These are phyloP conservation scores for Rachycentron canadum DNA, from an alignment of 2,797 vertebrate species.

Conservation along the genomic window DNA sequence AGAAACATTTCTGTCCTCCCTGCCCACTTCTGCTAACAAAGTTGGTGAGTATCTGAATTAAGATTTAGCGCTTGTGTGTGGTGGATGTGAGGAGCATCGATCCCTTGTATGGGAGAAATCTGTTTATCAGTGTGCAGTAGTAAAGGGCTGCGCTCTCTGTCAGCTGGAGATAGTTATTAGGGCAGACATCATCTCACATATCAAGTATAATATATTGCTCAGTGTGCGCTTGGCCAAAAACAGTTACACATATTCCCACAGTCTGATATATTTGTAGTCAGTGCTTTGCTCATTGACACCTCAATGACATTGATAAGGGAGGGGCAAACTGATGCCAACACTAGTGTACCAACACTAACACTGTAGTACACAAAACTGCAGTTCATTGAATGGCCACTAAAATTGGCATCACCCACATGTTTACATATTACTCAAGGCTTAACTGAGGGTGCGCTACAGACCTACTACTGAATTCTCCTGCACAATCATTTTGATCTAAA, in stretches of 20 bases:
- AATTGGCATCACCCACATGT: too few relatives aligned
- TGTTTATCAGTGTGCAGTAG: not conserved
- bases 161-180: not conserved
- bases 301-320: not conserved
- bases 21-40: not conserved
- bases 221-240: not conserved
- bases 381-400: too few relatives aligned
- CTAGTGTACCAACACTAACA: too few relatives aligned
- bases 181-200: not conserved
- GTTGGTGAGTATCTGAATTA: not conserved
- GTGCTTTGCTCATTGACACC: not conserved
- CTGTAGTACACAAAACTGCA: too few relatives aligned
- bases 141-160: not conserved
- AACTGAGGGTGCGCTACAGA: too few relatives aligned
- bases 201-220: not conserved
- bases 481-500: too few relatives aligned
- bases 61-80: not conserved
- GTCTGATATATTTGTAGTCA: not conserved
- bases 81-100: not conserved
- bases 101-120: not conserved
- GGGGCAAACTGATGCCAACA: too few relatives aligned
- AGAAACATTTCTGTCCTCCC: not conserved
- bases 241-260: not conserved
- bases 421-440: too few relatives aligned
- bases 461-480: too few relatives aligned